phyloP scores from a whole-genome alignment of 1,140 invertebrate species.

The Idris sp. region DNA sequence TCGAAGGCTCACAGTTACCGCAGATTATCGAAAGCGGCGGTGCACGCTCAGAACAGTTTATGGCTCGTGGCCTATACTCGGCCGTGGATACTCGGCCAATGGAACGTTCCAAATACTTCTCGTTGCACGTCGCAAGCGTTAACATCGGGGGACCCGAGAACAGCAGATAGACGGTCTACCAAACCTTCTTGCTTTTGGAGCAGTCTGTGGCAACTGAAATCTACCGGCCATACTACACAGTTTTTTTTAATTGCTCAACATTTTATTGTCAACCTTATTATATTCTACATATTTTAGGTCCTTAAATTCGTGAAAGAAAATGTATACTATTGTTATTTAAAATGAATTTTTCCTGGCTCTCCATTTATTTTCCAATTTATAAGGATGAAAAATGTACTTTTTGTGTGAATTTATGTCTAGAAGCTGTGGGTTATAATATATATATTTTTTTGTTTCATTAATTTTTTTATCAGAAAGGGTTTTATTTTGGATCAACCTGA shows the following conservation, averaged over 20 bases:
- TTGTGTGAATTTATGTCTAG: too few species aligned
- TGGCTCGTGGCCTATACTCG: constrained; percentile 70
- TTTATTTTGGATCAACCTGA: too few species aligned
- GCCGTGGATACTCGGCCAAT: constrained; percentile 74
- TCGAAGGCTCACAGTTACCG: constrained; percentile 51
- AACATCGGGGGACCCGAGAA: constrained; percentile 45
- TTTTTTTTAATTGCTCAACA: constrained; percentile 29
- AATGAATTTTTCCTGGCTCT: too few species aligned
- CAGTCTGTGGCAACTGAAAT: constrained; percentile 23
- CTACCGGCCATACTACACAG: neutral
- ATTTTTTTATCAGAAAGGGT: too few species aligned
- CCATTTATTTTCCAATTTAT: too few species aligned
- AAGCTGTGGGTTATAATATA: too few species aligned
- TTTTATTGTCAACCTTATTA: constrained; percentile 24
- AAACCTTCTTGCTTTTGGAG: constrained; percentile 43
- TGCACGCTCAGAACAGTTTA: constrained; percentile 70
- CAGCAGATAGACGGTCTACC: constrained; percentile 27
- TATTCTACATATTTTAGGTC: constrained; percentile 17
- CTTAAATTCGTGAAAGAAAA: constrained; percentile 14
- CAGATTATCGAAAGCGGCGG: constrained; percentile 65
- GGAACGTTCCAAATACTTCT: constrained; percentile 77
- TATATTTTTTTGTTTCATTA: too few species aligned
- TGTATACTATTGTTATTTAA: too few species aligned
- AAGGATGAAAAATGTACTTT: too few species aligned
- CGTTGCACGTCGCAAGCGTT: constrained; percentile 67